Base-by-base conservation (phyloP, 1,140 invertebrate genomes). In the Drosophila gunungcola region DNA sequence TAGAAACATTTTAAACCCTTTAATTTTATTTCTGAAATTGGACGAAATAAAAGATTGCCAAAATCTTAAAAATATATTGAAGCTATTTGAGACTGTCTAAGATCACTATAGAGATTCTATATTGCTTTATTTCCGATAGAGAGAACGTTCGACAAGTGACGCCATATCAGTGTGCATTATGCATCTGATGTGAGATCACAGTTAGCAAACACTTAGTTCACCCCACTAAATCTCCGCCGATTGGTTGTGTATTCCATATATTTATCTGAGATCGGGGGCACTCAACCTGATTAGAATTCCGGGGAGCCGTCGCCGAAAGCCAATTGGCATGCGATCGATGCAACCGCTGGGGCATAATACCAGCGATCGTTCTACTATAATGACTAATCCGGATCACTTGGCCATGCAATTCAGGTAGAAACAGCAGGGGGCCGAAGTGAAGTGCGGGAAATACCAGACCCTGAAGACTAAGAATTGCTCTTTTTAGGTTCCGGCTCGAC, bases 341-440 rank as follows among this genome's bases (percentile, higher is more conserved):
- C 73, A 68, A 5, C 27, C 48, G 39, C 49, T 9, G 55, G 25
- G 53, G 61, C 45, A 52, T 69, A 69, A 62, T 53, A 45, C 45
- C 55, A 46, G 12, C 48, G 36, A 58, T 58, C 60, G 39, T 43
- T 68, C 60, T 54, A 55, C 48, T 41, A 76, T 68, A 52, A 58
- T 76, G 73, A 76, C 62, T 76, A 76, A 76, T 76, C 45, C 62
- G 52, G 62, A 68, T 53, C 42, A 75, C 62, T 76, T 76, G 73
- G 32, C 62, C 74, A 76, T 76, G 73, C 73, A 67, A 42, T 43
- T 25, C 73, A 76, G 61, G 64, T 65, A 55, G 6, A 55, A 52
- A 16, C 73, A 51, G 72, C 54, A 34, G 73, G 61, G 32, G 41
- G 16, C 52, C 70, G 25, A 45, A 38, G 27, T 39, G 43, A 56